phyloP scores from a whole-genome alignment of 2,797 vertebrate genomes.

The Acomys russatus region DNA sequence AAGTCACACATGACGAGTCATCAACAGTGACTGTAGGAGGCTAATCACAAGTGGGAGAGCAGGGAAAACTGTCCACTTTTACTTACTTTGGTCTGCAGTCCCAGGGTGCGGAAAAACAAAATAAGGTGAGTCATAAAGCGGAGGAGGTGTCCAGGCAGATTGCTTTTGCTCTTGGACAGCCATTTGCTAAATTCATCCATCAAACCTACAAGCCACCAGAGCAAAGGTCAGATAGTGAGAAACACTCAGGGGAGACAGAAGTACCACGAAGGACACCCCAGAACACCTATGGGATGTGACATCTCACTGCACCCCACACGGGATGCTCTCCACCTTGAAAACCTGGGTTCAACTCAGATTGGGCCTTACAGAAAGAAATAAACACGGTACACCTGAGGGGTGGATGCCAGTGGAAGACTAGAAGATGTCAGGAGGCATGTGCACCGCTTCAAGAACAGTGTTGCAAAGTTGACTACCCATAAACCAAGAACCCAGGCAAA shows the following conservation, averaged over 20 bases:
- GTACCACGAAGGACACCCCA: not conserved
- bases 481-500: slow-evolving; percentile 70
- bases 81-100: slow-evolving; percentile 95
- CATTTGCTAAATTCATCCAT: slow-evolving; percentile 96
- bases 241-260: slow-evolving; percentile 44
- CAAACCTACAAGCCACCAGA: slow-evolving; percentile 90
- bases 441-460: slow-evolving; percentile 38
- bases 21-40: not conserved
- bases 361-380: not conserved
- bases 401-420: slow-evolving; percentile 10
- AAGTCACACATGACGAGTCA: not conserved
- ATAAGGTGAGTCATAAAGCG: slow-evolving; percentile 97
- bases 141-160: slow-evolving; percentile 96
- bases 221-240: slow-evolving; percentile 40
- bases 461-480: slow-evolving; percentile 75
- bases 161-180: slow-evolving; percentile 91
- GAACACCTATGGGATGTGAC: not conserved
- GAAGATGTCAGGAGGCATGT: not conserved
- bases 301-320: not conserved
- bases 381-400: slow-evolving; percentile 11
- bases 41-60: not conserved
- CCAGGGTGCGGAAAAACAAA: slow-evolving; percentile 96
- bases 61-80: not conserved
- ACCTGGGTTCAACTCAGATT: slow-evolving; percentile 35
- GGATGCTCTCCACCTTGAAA: not conserved